Evolutionary conservation across 30 jellyfish, hydroid and myxozoan genomes (phyloP).

Genomic region (Aurelia sp.): DNA sequence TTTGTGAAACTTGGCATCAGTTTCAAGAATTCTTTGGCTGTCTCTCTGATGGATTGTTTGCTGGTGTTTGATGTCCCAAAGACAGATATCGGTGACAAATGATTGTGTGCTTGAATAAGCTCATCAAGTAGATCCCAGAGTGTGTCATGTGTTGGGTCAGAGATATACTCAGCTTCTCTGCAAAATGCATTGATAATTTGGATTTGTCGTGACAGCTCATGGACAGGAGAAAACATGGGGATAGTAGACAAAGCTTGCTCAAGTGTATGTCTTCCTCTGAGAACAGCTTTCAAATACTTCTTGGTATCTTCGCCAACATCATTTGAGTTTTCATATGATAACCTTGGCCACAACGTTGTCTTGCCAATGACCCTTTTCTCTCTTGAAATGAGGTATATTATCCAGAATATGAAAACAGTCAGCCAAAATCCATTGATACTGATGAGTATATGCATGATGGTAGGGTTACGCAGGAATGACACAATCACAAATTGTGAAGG

Average conservation of each 20-base stretch:
- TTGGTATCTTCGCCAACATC: conserved; percentile 87
- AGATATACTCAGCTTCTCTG: conserved; percentile 91
- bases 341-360: conserved; percentile 86
- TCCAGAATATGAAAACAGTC: conserved; percentile 69
- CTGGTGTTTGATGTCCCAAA: conserved; percentile 94
- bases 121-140: conserved; percentile 97
- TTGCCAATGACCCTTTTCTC: conserved; percentile 69
- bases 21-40: conserved; percentile 86
- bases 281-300: conserved; percentile 86
- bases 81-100: conserved; percentile 83
- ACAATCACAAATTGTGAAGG: conserved; percentile 85
- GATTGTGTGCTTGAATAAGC: conserved; percentile 93
- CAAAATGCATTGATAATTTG: conserved; percentile 93
- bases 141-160: conserved; percentile 96
- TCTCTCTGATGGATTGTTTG: conserved; percentile 79
- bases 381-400: conserved; percentile 59
- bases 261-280: conserved; percentile 88
- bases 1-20: conserved; percentile 91
- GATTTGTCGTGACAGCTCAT: conserved; percentile 89
- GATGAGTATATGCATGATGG: conserved; percentile 78
- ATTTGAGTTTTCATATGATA: conserved; percentile 83
- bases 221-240: conserved; percentile 95
- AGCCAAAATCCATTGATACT: conserved; percentile 84
- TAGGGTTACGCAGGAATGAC: conserved; percentile 89
- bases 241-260: conserved; percentile 83